Conservation (phyloP, 2,113 vertebrate species). For the Ameiurus melas region DNA sequence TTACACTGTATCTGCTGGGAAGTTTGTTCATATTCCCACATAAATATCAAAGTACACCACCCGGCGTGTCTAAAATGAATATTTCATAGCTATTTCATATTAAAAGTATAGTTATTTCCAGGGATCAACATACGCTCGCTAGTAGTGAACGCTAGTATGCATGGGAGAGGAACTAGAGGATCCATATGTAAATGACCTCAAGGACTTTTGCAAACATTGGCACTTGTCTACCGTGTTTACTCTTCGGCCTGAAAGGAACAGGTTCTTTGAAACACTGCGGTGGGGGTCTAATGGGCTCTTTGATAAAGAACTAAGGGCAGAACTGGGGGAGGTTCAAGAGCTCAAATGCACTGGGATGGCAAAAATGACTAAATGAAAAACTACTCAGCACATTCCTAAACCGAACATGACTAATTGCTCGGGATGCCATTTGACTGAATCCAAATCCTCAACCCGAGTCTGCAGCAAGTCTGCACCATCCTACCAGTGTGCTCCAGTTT, state of each 20-base stretch:
- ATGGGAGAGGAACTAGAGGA: neutral
- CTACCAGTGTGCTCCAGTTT: conserved; percentile 37
- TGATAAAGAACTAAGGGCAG: neutral
- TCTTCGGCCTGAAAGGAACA: conserved; percentile 5
- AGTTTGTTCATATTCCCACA: neutral
- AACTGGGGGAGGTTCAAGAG: neutral
- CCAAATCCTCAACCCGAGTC: neutral
- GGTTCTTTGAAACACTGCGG: neutral
- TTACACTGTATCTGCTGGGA: conserved; percentile 17
- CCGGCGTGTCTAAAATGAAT: neutral
- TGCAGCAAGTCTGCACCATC: conserved; percentile 30
- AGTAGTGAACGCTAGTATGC: neutral
- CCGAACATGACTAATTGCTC: neutral
- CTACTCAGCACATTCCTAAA: neutral
- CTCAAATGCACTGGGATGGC: neutral
- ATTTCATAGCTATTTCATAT: conserved; percentile 3
- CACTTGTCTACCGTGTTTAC: conserved; percentile 41
- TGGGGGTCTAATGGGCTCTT: neutral
- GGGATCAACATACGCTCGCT: neutral
- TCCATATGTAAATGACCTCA: neutral
- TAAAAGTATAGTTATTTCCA: neutral
- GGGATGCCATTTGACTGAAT: conserved; percentile 6
- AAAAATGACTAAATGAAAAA: neutral
- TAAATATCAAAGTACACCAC: neutral
- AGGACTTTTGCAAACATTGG: conserved; percentile 30